Evolutionary conservation across 1,140 invertebrate genomes (phyloP).

Genomic region (Akabosia matsudoensis): DNA sequence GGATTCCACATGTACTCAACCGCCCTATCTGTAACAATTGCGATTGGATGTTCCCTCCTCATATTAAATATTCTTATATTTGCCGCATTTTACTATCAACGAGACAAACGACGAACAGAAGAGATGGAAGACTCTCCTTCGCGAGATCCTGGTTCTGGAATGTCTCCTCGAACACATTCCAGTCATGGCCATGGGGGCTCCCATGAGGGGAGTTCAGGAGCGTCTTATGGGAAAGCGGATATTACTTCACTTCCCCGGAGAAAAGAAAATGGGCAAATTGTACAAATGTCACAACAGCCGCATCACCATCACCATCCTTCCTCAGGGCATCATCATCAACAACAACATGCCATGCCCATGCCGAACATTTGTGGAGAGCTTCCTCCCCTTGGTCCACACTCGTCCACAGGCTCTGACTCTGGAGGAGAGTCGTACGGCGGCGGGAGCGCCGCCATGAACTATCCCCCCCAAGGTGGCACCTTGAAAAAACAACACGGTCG

Average conservation of each 20-base stretch:
- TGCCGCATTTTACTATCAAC: conserved; percentile 87
- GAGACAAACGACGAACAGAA: conserved; percentile 69
- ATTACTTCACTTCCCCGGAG: background rate
- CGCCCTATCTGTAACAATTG: conserved; percentile 83
- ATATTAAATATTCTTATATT: conserved; percentile 89
- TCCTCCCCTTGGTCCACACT: conserved; percentile 33
- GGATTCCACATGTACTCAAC: conserved; percentile 83
- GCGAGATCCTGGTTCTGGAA: background rate
- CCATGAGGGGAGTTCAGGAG: background rate
- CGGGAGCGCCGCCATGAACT: background rate
- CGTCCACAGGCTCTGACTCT: conserved; percentile 35
- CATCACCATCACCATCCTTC: conserved; percentile 1
- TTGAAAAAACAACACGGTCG: conserved; percentile 18
- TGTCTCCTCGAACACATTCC: background rate
- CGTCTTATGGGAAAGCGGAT: conserved; percentile 3
- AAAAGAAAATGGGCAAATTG: conserved; percentile 43
- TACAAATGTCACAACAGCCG: conserved; percentile 34
- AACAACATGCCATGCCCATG: conserved; percentile 33
- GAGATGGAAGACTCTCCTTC: conserved; percentile 32
- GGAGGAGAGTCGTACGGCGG: conserved; percentile 34
- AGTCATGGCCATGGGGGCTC: background rate
- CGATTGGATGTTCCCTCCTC: conserved; percentile 85
- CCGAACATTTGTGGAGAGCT: conserved; percentile 47
- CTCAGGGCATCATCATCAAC: background rate
- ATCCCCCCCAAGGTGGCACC: conserved; percentile 11